Base-by-base conservation (phyloP, 1,140 invertebrate genomes). In the Hesperophylax magnus region DNA sequence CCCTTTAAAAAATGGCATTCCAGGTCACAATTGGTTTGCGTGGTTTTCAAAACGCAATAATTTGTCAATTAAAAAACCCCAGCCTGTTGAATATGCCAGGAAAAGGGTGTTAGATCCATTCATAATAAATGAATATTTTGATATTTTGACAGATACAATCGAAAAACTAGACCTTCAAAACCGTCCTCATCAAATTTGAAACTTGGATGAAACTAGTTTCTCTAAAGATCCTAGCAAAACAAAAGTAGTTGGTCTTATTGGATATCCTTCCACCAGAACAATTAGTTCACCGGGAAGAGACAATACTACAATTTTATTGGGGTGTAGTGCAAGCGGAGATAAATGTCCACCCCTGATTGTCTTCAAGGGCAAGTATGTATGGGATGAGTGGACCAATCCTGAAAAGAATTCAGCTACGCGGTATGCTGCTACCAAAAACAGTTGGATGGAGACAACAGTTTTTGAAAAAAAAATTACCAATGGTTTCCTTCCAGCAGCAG, bases 271-370 rank as follows among this genome's bases (percentile, higher is more conserved):
- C 56, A 84, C 85, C 34, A 65, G 86, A 84, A 86, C 85, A 14
- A 87, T 85, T 15, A 69, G 80, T 76, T 83, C 83, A 11, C 83
- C 85, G 18, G 87, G 17, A 17, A 56, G 84, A 82, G 84, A 87
- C 77, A 88, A 88, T 79, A 86, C 82, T 22, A 87, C 87, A 11
- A 85, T 88, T 60, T 77, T 88, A 27, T 78, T 86, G 24, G 84
- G 78, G 18, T 79, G 82, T 58, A 86, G 77, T 85, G 87, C 87
- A 60, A 56, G 74, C 79, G 87, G 86, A 52, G 77, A 85, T 52
- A 88, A 88, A 85, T 53, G 81, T 60, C 85, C 85, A 58, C 87
- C 88, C 22, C 78, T 88, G 22, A 87, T 88, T 18, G 83, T 88
- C 20, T 87, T 84, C 84, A 86, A 85, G 80, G 86, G 84, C 34